Conservation (phyloP, 2,888 invertebrate species). For the Ephialtes manifestator region DNA sequence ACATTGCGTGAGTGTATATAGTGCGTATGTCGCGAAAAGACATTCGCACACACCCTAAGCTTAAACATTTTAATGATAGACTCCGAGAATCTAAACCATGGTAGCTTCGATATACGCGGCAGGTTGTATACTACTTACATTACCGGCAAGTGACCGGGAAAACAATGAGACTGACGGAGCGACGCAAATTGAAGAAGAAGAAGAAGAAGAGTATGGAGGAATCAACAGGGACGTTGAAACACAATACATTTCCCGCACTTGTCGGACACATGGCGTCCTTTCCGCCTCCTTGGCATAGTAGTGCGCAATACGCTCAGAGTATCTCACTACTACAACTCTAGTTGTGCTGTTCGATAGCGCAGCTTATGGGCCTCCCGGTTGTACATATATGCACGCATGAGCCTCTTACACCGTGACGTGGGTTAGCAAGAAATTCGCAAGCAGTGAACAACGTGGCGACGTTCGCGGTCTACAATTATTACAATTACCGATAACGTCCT, state of each 20-base stretch:
- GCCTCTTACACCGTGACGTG: conserved; percentile 41
- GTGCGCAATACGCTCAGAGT: conserved; percentile 14
- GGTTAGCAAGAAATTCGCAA: conserved; percentile 41
- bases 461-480: conserved; percentile 81
- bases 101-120: conserved; percentile 75
- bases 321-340: conserved; percentile 10
- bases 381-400: conserved; percentile 37
- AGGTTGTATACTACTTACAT: conserved; percentile 32
- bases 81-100: conserved; percentile 81
- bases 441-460: conserved; percentile 51
- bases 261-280: conserved; percentile 79
- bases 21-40: conserved; percentile 25
- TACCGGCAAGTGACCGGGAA: conserved; percentile 40
- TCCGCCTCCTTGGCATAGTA: conserved; percentile 55
- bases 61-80: conserved; percentile 81
- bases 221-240: conserved; percentile 13
- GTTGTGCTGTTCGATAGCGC: conserved; percentile 27
- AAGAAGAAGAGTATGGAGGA: conserved; percentile 52
- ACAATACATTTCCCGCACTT: conserved; percentile 69
- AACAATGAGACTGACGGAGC: conserved; percentile 62
- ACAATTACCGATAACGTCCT: conserved; percentile 84
- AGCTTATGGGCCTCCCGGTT: neutral
- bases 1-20: conserved; percentile 2
- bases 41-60: conserved; percentile 71
- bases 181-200: conserved; percentile 20